Evolutionary conservation across 2,888 invertebrate species (phyloP), one percentile per base, ranked within the genome.

Genomic region (Psylliodes chrysocephalus): DNA sequence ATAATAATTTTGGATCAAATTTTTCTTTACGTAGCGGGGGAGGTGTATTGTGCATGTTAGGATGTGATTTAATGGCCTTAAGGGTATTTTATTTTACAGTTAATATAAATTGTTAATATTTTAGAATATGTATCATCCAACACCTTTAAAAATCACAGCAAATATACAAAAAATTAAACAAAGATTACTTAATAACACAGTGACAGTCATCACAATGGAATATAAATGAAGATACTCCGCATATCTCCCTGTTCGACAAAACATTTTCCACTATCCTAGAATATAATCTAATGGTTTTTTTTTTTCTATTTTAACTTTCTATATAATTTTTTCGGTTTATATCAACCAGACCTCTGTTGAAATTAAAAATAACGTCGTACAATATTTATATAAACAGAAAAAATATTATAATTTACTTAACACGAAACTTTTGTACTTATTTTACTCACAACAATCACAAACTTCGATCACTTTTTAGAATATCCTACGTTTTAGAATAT

Each of bases 201-300:
- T 72, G 71, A 74, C 63, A 70, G 72, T 63, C 72, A 78, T 76
- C 76, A 78, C 75, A 72, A 71, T 71, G 72, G 75, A 76, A 77
- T 74, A 77, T 74, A 68, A 73, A 71, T 67, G 70, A 71, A 68
- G 75, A 75, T 69, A 75, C 73, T 75, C 77, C 76, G 75, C 78
- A 81, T 79, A 80, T 80, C 81, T 80, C 81, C 80, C 80, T 77
- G 77, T 78, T 78, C 76, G 75, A 79, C 77, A 78, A 74, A 74
- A 12, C 35, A 14, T 47, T 47, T 76, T 73, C 73, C 73, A 59
- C 59, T 59, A 59, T 40, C 57, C 30, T 59, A 51, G 22, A 49
- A 15, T 49, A 77, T 76, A 78, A n/a, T 75, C 38, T 59, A 59
- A 38, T 40, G 59, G 40, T 59, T 59, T 49, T 40, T 22, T 4